Evolutionary conservation across 2,888 invertebrate genomes (phyloP).

Genomic region (Tetragnatha montana): DNA sequence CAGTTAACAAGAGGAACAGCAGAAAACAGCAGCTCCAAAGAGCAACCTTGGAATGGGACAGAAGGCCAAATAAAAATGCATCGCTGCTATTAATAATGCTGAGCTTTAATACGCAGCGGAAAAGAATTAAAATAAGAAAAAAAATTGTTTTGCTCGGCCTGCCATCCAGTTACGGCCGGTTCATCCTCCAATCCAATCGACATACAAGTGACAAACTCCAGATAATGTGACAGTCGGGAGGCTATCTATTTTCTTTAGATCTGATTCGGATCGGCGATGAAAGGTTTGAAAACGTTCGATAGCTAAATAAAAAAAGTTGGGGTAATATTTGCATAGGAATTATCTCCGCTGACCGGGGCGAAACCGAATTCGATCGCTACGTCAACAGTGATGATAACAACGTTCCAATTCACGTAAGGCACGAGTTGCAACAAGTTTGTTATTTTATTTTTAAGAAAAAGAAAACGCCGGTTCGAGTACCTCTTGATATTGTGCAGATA

Average conservation of each 20-base stretch:
- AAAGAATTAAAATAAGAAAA: slow-evolving; percentile 9
- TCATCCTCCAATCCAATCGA: slow-evolving; percentile 4
- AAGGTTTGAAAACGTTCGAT: background rate
- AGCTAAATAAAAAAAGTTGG: background rate
- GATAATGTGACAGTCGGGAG: slow-evolving; percentile 23
- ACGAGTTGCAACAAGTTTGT: too few relatives aligned
- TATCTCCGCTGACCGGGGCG: background rate
- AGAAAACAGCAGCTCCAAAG: slow-evolving; percentile 25
- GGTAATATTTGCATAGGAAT: background rate
- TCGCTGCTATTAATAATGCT: slow-evolving; percentile 51
- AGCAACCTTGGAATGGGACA: slow-evolving; percentile 50
- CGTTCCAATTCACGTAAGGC: too few relatives aligned
- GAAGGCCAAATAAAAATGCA: slow-evolving; percentile 55
- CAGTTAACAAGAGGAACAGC: slow-evolving; percentile 16
- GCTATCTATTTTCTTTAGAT: slow-evolving; percentile 10
- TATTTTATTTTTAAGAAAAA: too few relatives aligned
- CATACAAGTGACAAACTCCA: slow-evolving; percentile 34
- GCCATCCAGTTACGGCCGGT: slow-evolving; percentile 53
- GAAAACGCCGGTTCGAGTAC: too few relatives aligned
- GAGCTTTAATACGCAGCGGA: slow-evolving; percentile 31
- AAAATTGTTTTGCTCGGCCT: slow-evolving; percentile 34
- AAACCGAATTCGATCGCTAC: background rate
- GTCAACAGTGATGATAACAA: too few relatives aligned
- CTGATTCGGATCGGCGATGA: background rate
- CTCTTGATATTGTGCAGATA: too few relatives aligned